Evolutionary conservation across 2,888 invertebrate genomes (phyloP).

Genomic region (Rotaria sp.): DNA sequence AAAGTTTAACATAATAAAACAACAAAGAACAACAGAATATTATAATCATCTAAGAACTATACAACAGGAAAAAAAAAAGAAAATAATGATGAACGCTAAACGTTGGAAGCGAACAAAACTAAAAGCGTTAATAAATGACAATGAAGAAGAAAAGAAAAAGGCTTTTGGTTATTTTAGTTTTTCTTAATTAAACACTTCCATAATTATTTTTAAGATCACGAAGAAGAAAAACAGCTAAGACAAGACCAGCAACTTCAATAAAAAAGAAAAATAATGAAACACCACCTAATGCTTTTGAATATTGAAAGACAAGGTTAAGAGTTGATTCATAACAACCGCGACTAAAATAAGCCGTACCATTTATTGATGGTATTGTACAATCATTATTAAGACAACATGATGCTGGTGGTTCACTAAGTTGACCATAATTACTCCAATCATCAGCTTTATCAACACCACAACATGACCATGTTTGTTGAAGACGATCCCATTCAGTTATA

Average conservation of each 20-base stretch:
- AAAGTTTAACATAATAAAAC: not conserved
- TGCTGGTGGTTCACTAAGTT: not conserved
- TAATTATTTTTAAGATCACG: constrained; percentile 16
- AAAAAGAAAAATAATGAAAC: not conserved
- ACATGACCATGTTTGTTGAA: not conserved
- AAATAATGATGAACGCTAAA: not conserved
- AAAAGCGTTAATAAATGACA: not conserved
- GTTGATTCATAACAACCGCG: not conserved
- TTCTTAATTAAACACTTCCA: not conserved
- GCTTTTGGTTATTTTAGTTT: not conserved
- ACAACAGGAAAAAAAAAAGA: not conserved
- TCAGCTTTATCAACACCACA: not conserved
- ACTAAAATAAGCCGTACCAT: not conserved
- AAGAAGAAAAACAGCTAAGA: not conserved
- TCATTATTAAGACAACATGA: not conserved
- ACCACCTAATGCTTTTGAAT: not conserved
- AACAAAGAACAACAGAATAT: not conserved
- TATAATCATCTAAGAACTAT: not conserved
- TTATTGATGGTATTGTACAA: not conserved
- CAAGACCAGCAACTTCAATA: not conserved
- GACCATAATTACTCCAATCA: not conserved
- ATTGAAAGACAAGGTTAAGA: not conserved
- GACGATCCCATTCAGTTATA: not conserved
- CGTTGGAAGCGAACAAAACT: not conserved
- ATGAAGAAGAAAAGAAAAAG: not conserved